Evolutionary conservation across 2,797 vertebrate species (phyloP).

Genomic region (Sebastes diploproa): DNA sequence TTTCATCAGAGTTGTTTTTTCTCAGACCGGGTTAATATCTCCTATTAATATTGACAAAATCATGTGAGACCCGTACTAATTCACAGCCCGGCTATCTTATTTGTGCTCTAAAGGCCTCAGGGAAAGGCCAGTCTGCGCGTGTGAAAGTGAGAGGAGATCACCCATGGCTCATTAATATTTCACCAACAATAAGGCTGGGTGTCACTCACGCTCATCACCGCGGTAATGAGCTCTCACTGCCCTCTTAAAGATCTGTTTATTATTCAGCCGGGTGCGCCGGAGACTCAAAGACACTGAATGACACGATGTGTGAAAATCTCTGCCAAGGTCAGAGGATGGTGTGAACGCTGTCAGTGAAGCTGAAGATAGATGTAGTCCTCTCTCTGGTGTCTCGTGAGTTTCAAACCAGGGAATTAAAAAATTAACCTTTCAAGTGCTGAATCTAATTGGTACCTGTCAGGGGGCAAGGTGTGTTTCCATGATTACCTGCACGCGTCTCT

Average conservation of each 20-base stretch:
- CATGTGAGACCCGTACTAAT: slow-evolving; percentile 46
- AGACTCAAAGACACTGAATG: slow-evolving; percentile 54
- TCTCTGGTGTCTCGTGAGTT: slow-evolving; percentile 3
- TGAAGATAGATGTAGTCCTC: not conserved
- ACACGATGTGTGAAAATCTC: slow-evolving; percentile 54
- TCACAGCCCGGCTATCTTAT: slow-evolving; percentile 29
- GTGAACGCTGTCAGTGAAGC: slow-evolving; percentile 10
- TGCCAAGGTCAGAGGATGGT: slow-evolving; percentile 63
- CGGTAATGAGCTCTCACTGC: slow-evolving; percentile 63
- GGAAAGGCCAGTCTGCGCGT: slow-evolving; percentile 27
- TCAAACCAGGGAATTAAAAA: slow-evolving; percentile 22
- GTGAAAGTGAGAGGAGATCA: slow-evolving; percentile 49
- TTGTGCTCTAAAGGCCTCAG: slow-evolving; percentile 37
- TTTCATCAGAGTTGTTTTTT: slow-evolving; percentile 64
- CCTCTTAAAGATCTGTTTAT: slow-evolving; percentile 69
- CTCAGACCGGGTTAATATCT: slow-evolving; percentile 58
- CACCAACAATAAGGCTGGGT: slow-evolving; percentile 64
- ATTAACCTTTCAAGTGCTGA: slow-evolving; percentile 19
- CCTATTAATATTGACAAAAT: slow-evolving; percentile 63
- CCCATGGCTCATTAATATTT: slow-evolving; percentile 73
- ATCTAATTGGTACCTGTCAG: slow-evolving; percentile 43
- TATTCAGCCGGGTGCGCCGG: slow-evolving; percentile 55
- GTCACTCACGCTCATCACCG: slow-evolving; percentile 69
- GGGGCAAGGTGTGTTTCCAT: slow-evolving; percentile 30
- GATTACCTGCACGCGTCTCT: slow-evolving; percentile 33